Evolutionary conservation across 2,113 vertebrate species (phyloP).

Genomic region (human (Homo sapiens)): GRCh38 chr16:62693501-62694000

Average conservation of each 20-base stretch:
- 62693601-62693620: not conserved
- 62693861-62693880: constrained; percentile 17
- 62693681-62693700: not conserved
- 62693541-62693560: not conserved
- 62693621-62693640: not conserved
- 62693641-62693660: not conserved
- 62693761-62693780: constrained; percentile 41
- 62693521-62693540: not conserved
- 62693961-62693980: constrained; percentile 17
- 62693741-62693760: constrained; percentile 61
- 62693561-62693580: not conserved
- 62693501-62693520: not conserved
- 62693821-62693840: constrained; percentile 15
- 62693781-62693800: constrained; percentile 23
- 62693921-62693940: not conserved
- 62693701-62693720: not conserved
- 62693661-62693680: not conserved
- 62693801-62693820: constrained; percentile 14
- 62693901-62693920: not conserved
- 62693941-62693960: not conserved
- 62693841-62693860: not conserved
- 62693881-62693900: not conserved
- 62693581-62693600: not conserved
- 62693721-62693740: constrained; percentile 32
- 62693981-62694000: constrained; percentile 11